A percentile compares a stretch with the other conserved stretches of the same genome.
These are phyloP conservation scores for Drosophila tanythrix DNA, from an alignment of 2,888 invertebrate species.

Conservation along the genomic window DNA sequence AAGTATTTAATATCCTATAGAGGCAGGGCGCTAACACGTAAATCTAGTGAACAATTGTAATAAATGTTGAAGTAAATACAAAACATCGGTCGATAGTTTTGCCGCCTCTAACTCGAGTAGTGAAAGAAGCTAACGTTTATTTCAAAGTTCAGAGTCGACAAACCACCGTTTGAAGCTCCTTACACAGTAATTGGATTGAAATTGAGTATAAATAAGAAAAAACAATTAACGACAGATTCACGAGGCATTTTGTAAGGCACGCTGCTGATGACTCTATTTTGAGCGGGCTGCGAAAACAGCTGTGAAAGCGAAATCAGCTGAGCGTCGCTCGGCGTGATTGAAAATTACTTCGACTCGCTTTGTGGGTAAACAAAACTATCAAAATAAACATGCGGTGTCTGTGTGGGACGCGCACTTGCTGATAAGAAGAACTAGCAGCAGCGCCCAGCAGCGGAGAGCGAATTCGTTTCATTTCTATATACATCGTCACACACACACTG, in stretches of 20 bases:
- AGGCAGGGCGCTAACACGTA: neutral
- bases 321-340: conserved; percentile 10
- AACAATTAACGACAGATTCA: neutral
- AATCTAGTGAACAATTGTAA: neutral
- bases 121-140: neutral
- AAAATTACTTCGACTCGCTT: conserved; percentile 28
- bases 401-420: conserved; percentile 60
- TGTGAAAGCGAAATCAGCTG: conserved; percentile 48
- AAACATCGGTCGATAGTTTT: conserved; percentile 14
- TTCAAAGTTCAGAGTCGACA: conserved; percentile 15
- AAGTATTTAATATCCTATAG: neutral
- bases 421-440: conserved; percentile 58
- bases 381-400: conserved; percentile 67
- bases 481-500: conserved; percentile 21
- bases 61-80: neutral
- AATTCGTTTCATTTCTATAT: conserved; percentile 33
- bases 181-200: too few species aligned
- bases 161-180: neutral
- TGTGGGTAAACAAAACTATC: conserved; percentile 48
- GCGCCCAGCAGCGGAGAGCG: conserved; percentile 26
- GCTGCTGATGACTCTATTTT: neutral
- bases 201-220: neutral
- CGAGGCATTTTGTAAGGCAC: neutral
- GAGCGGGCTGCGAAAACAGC: conserved; percentile 15
- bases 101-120: neutral